Evolutionary conservation across 2,113 vertebrate species (phyloP).

Genomic region (Orcinus orca): DNA sequence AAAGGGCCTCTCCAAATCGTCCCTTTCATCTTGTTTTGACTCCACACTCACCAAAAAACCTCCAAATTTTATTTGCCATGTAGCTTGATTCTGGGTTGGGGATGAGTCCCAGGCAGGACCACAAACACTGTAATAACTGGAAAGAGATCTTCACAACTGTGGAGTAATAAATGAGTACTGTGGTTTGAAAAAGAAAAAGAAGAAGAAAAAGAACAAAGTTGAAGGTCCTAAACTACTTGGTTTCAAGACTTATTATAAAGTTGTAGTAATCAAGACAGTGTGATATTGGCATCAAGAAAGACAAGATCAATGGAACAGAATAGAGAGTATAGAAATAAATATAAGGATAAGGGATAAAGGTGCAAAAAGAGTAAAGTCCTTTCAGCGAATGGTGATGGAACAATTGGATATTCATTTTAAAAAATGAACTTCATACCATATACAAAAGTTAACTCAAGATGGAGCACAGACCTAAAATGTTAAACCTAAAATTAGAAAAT

Average conservation of each 20-base stretch:
- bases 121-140: background rate
- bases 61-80: background rate
- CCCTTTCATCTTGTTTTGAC: background rate
- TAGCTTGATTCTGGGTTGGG: background rate
- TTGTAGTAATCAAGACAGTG: background rate
- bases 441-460: background rate
- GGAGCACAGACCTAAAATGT: background rate
- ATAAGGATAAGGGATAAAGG: background rate
- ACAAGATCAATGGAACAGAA: background rate
- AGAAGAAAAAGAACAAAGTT: background rate
- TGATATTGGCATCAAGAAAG: background rate
- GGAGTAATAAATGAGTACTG: background rate
- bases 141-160: background rate
- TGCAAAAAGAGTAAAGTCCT: background rate
- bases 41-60: background rate
- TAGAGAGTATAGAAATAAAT: background rate
- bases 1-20: background rate
- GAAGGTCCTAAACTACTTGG: background rate
- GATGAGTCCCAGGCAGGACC: background rate
- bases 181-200: background rate
- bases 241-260: background rate
- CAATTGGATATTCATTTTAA: background rate
- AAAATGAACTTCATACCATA: background rate
- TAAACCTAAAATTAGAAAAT: slow-evolving; percentile 18
- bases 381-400: background rate